These are phyloP conservation scores for Morinoia aosen DNA, from an alignment of 2,888 invertebrate genomes.

Conservation along the genomic window DNA sequence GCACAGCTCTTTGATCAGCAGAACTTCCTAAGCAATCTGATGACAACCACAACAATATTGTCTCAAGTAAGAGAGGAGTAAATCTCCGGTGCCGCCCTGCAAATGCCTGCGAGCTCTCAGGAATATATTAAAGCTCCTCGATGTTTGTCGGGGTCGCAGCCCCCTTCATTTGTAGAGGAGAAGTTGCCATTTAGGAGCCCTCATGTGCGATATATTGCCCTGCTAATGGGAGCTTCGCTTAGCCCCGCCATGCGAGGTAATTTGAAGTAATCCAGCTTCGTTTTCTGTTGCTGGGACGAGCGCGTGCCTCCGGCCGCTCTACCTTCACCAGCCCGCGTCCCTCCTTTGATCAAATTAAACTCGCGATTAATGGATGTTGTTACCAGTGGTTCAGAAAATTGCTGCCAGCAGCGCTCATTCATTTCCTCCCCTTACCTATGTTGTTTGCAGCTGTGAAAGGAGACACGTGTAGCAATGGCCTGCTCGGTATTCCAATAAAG, in stretches of 20 bases:
- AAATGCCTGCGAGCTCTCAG: not conserved
- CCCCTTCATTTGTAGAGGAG: constrained; percentile 34
- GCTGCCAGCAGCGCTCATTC: not conserved
- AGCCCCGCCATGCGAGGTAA: constrained; percentile 43
- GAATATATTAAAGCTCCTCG: constrained; percentile 24
- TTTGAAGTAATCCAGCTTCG: constrained; percentile 43
- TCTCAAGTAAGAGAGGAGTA: not conserved
- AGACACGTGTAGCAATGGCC: not conserved
- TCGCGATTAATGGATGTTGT: constrained; percentile 31
- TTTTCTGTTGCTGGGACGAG: not conserved
- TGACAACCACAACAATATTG: not conserved
- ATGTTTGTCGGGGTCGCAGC: not conserved
- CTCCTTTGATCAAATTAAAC: constrained; percentile 34
- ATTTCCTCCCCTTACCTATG: not conserved
- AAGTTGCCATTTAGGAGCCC: constrained; percentile 43
- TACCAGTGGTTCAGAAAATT: constrained; percentile 40
- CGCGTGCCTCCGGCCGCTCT: not conserved
- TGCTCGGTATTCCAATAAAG: not conserved
- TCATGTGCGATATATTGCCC: constrained; percentile 30
- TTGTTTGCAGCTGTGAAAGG: constrained; percentile 12
- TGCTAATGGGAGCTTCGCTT: constrained; percentile 44
- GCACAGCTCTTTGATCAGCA: no score
- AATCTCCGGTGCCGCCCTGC: not conserved
- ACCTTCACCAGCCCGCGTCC: not conserved
- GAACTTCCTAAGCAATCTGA: no score